Conservation (phyloP, 2,888 invertebrate species). For the Pristionchus japonicus region DNA sequence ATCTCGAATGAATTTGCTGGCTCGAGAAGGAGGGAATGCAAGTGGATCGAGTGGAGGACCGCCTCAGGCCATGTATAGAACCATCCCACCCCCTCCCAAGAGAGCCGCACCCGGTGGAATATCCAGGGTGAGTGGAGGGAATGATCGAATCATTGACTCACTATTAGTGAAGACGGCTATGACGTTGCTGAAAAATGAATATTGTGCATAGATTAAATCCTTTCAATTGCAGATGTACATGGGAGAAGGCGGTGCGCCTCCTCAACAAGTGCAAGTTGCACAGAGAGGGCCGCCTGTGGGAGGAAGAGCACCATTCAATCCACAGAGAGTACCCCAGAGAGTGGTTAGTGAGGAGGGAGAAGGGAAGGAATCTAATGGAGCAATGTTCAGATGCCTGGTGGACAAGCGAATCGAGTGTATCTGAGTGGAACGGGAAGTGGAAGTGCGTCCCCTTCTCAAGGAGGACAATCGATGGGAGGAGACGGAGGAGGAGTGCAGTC, state of each 20-base stretch:
- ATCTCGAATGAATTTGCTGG: not conserved
- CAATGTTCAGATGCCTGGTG: not conserved
- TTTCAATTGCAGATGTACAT: slow-evolving; percentile 2
- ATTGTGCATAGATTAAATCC: no score
- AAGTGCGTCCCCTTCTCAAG: slow-evolving; percentile 10
- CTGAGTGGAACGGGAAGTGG: slow-evolving; percentile 24
- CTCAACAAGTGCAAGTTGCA: not conserved
- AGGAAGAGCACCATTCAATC: not conserved
- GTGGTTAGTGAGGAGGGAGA: not conserved
- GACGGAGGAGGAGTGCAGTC: not conserved
- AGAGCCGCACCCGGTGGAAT: slow-evolving; percentile 4
- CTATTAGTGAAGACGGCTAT: no score
- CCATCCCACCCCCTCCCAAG: not conserved
- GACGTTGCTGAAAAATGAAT: no score
- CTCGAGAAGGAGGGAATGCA: not conserved
- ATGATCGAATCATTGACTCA: no score
- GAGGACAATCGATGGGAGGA: not conserved
- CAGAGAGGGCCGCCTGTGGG: slow-evolving; percentile 16
- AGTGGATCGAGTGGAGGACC: slow-evolving; percentile 16
- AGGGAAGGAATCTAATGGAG: not conserved
- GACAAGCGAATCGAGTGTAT: not conserved
- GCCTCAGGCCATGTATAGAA: not conserved
- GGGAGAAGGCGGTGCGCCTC: not conserved
- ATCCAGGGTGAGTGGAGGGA: not conserved
- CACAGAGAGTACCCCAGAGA: slow-evolving; percentile 28